These are phyloP conservation scores for Apistogramma diplotaenia DNA, from an alignment of 2,113 vertebrate species.

Conservation along the genomic window DNA sequence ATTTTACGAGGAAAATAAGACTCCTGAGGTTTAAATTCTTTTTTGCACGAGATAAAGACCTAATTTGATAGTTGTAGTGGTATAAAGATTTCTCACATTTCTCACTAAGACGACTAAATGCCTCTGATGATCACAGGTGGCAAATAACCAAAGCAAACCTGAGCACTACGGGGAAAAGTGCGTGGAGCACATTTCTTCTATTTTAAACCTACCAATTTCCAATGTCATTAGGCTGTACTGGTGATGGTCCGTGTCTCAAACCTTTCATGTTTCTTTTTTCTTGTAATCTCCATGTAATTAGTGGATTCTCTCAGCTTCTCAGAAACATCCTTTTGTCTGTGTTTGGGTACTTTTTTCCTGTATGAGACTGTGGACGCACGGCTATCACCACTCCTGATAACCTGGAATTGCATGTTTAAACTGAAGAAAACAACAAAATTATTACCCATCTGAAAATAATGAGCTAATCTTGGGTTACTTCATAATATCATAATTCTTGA, in stretches of 20 bases:
- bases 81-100: neutral
- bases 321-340: neutral
- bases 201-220: neutral
- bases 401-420: neutral
- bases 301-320: neutral
- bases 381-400: neutral
- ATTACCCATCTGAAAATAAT: neutral
- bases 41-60: neutral
- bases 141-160: neutral
- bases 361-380: neutral
- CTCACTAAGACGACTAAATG: neutral
- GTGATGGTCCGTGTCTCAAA: neutral
- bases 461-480: neutral
- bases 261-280: neutral
- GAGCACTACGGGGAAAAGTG: neutral
- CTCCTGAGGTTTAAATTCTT: neutral
- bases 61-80: neutral
- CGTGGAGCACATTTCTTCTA: neutral
- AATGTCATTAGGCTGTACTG: neutral
- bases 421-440: neutral
- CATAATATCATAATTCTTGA: too few species aligned
- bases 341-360: neutral
- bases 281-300: neutral
- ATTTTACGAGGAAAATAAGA: neutral
- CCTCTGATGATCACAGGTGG: neutral